These are phyloP conservation scores for Drosophila testacea DNA, from an alignment of 2,888 invertebrate genomes.

Conservation along the genomic window DNA sequence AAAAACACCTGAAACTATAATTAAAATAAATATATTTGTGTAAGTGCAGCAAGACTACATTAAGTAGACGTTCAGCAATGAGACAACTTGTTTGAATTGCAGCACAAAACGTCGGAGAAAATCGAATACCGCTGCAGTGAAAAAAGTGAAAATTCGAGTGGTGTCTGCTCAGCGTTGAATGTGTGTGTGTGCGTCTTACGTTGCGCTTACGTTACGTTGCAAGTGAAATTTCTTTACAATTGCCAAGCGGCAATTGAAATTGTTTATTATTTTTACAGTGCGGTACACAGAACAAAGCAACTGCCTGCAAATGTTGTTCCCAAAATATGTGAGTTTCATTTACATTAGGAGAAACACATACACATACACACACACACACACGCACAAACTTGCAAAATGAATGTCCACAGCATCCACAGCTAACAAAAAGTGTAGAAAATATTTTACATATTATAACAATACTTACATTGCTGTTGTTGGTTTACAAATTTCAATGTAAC, in stretches of 20 bases:
- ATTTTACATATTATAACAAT: slow-evolving; percentile 33
- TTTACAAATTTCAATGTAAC: not conserved
- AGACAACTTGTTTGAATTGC: slow-evolving; percentile 17
- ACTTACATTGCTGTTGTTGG: slow-evolving; percentile 28
- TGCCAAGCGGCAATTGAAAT: slow-evolving; percentile 59
- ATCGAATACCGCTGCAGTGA: slow-evolving; percentile 48
- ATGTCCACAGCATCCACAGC: slow-evolving; percentile 31
- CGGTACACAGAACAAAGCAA: slow-evolving; percentile 53
- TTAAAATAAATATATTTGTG: slow-evolving; percentile 33
- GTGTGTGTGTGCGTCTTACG: slow-evolving; percentile 61
- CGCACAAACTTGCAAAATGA: slow-evolving; percentile 24
- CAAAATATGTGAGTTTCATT: slow-evolving; percentile 70
- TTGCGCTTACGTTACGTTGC: slow-evolving; percentile 67
- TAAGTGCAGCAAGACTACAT: slow-evolving; percentile 36
- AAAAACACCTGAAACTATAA: slow-evolving; percentile 38
- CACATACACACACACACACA: slow-evolving; percentile 16
- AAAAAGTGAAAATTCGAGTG: slow-evolving; percentile 77
- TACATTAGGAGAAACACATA: slow-evolving; percentile 18
- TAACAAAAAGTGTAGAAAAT: slow-evolving; percentile 15
- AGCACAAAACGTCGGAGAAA: slow-evolving; percentile 16
- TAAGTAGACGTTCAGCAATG: slow-evolving; percentile 28
- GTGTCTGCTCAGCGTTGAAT: slow-evolving; percentile 38
- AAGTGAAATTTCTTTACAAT: slow-evolving; percentile 69
- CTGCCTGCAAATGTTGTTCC: slow-evolving; percentile 75
- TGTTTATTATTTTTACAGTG: slow-evolving; percentile 45